phyloP scores from a whole-genome alignment of 2,888 invertebrate species.

The Zygogramma bicolorata region DNA sequence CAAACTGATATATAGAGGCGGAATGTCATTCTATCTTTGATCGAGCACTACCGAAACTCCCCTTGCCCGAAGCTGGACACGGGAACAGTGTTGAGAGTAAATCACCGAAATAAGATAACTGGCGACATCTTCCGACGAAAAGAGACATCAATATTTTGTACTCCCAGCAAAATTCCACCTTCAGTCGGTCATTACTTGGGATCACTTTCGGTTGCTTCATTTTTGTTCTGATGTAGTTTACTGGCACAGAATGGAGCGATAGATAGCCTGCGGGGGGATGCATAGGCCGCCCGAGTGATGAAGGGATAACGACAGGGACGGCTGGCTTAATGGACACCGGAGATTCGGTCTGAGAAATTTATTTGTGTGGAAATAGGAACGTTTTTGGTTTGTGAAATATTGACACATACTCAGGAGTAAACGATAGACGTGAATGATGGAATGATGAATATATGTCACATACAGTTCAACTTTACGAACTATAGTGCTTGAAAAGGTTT shows the following conservation, averaged over 20 bases:
- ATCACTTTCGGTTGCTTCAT: neutral
- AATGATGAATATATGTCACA: neutral
- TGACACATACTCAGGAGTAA: conserved; percentile 9
- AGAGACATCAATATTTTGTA: neutral
- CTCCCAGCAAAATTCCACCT: neutral
- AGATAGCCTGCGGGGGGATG: conserved; percentile 23
- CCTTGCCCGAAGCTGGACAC: conserved; percentile 25
- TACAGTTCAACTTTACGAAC: neutral
- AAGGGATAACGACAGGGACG: conserved; percentile 40
- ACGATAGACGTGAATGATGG: neutral
- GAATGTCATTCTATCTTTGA: conserved; percentile 7
- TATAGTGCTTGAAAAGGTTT: too few species aligned
- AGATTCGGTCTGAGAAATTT: conserved; percentile 28
- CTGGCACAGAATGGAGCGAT: neutral
- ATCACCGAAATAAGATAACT: conserved; percentile 43
- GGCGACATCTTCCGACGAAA: conserved; percentile 7
- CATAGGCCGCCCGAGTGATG: conserved; percentile 29
- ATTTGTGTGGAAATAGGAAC: conserved; percentile 30
- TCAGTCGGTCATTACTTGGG: neutral
- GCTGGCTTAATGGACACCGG: conserved; percentile 28
- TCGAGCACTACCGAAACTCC: conserved; percentile 30
- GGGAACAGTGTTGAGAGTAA: conserved; percentile 44
- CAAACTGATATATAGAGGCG: neutral
- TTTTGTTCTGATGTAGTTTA: neutral
- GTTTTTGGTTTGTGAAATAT: conserved; percentile 28